Base-by-base conservation (phyloP, 2,888 invertebrate genomes). In the Aethes cnicana region DNA sequence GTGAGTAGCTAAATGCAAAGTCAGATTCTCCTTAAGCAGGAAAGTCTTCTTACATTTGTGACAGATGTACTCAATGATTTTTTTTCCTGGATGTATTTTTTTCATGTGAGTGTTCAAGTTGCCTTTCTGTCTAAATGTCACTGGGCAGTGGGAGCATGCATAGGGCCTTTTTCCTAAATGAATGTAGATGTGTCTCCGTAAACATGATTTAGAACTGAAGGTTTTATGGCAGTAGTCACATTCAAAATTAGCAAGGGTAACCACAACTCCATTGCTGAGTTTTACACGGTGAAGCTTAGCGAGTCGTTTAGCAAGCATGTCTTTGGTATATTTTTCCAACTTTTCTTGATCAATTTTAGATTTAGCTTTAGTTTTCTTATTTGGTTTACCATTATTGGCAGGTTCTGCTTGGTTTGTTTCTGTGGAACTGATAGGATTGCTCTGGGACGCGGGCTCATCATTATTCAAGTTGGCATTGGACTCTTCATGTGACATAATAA, bases 31-130 rank as follows among this genome's bases (percentile, higher is more conserved):
- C 76, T 96, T 94, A 8, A 95, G 84, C 0, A 94, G 92, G 73
- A 96, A 96, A 21, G 92, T 91, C 71, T 95, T 95, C 41, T 93
- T 91, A 74, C 96, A 96, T 59, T 94, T 92, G 64, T 92, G 86
- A 72, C 96, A 96, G 39, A 92, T 89, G 74, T 92, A 95, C 26
- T 84, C 77, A 1, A 69, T 62, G 47, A 67, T 71, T 52, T 73
- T 74, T 42, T 81, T 69, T n/a, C 68, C 73, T 1, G 87, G 81
- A 66, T 94, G 93, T 56, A 86, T 84, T 55, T 90, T 89, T 25
- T 90, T 84, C 7, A 91, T 76, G 72, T 95, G 95, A 62, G 92
- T 92, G 63, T 92, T 91, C 39, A 94, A 79, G 53, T 92, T 93
- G 17, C 92, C 91, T 39, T 91, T 91, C 63, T 93, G 93, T 1